Evolutionary conservation across 2,113 vertebrate genomes (phyloP), one percentile per base, ranked within the genome.

Genomic region (Austrofundulus limnaeus): DNA sequence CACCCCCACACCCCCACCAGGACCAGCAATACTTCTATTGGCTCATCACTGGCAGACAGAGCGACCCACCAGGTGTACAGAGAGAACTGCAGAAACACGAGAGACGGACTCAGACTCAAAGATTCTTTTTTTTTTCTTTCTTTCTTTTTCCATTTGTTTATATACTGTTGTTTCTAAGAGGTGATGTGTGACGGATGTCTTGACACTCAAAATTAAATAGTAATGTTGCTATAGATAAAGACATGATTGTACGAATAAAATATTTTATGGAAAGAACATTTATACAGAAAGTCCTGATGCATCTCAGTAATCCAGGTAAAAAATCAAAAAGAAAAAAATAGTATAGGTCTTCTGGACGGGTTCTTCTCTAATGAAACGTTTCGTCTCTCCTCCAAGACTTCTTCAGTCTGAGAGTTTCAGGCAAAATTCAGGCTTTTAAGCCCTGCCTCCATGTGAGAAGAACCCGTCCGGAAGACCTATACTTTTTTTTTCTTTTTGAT

Each of bases 161-260:
- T 96, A 96, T 95, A 94, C 94, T 95, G 93, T 94, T 95, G 95
- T 95, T 96, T 94, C 94, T 92, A 94, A 61, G 90, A 94, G 95
- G 87, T 92, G 89, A 95, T 74, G 94, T 92, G 87, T 50, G n/a
- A 82, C 81, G 93, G 94, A 94, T 92, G 93, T 90, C 93, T 90
- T 94, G 93, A 94, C 92, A 80, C 93, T 95, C 92, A 70, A 89
- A 93, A 93, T 90, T 93, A 94, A 78, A 95, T 92, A 93, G 95
- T 94, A 94, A 95, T 95, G 91, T 94, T 96, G 91, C 94, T 94
- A 91, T 94, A 95, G 94, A 94, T 94, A 84, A 85, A 86, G 75
- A 94, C 91, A 95, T 94, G 94, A 94, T 96, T 98, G 95, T 97
- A 96, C 96, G 95, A 96, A 94, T 97, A 97, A 92, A 92, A 95